Percentiles rank a stretch among this genome's conserved stretches.
These are phyloP conservation scores for Hirundichthys speculiger DNA, from an alignment of 2,113 vertebrate species.

Conservation along the genomic window DNA sequence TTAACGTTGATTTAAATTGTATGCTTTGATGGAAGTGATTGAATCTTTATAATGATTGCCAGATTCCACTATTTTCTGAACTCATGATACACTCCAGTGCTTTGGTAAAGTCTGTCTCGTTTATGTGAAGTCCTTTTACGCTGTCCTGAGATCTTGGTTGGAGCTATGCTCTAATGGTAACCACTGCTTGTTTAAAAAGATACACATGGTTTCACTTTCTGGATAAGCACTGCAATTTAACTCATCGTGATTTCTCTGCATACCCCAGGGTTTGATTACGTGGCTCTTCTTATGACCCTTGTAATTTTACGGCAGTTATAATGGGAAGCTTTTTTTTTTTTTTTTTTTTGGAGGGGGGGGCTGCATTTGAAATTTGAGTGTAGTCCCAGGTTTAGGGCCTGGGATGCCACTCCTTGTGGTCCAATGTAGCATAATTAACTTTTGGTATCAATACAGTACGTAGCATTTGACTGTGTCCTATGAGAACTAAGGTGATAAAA, in stretches of 20 bases:
- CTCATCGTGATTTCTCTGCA: neutral
- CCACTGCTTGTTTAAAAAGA: slow-evolving; percentile 20
- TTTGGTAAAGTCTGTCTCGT: neutral
- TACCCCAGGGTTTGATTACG: neutral
- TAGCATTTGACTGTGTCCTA: slow-evolving; percentile 11
- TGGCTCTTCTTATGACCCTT: neutral
- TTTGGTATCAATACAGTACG: neutral
- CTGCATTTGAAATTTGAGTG: slow-evolving; percentile 1
- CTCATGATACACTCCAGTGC: neutral
- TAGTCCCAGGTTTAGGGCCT: neutral
- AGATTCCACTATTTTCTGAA: neutral
- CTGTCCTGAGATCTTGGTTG: neutral
- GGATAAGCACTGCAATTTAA: slow-evolving; percentile 12
- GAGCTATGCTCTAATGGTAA: slow-evolving; percentile 7
- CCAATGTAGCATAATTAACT: too few relatives aligned
- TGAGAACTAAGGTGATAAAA: neutral
- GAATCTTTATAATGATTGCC: slow-evolving; percentile 9
- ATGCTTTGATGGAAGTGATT: neutral
- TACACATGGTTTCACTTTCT: slow-evolving; percentile 1
- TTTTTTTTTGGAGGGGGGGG: neutral
- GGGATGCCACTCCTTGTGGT: neutral
- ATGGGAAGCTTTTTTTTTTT: slow-evolving; percentile 3
- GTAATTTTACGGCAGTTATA: slow-evolving; percentile 1
- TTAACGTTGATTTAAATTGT: slow-evolving; percentile 19
- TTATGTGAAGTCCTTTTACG: neutral